Base-by-base conservation (phyloP, 2,797 vertebrate species). In the Chrosomus eos region DNA sequence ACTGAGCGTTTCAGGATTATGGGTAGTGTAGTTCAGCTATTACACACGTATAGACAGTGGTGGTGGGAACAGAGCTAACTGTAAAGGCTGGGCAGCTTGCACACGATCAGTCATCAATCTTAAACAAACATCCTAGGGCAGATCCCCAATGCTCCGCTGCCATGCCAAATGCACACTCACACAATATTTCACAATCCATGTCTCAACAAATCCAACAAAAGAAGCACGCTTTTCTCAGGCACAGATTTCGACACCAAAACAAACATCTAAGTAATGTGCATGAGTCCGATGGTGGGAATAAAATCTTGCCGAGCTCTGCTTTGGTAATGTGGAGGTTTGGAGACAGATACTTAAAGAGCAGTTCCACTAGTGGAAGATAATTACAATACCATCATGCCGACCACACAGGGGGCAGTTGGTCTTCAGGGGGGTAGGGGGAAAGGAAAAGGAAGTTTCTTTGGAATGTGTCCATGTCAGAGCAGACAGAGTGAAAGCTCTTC, bases 41-140 rank as follows among this genome's bases (percentile, higher is more conserved):
- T 36, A 53, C 28, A 62, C n/a, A 45, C 0, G 5, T 33, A 26
- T 7, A n/a, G 21, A 6, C 8, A n/a, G 26, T 51, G 26, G 55
- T 82, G 62, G 74, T 51, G 7, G 36, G 82, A 78, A 79, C 43
- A 28, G 14, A 76, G 36, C 18, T n/a, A 55, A 70, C 62, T 74
- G 14, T 60, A 76, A 80, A 48, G 31, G 76, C 31, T 72, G 51
- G 40, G 70, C 16, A 53, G 38, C 48, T 88, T 86, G 71, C 71
- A 78, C 36, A 81, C 31, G 72, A 87, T 71, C 58, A 62, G 82
- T 13, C 31, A 26, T 48, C 40, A 48, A 85, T 85, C 84, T 83
- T 68, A 78, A 83, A 83, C 85, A 90, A 91, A 91, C 90, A 88
- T 87, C 86, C 85, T 85, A 83, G 82, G 53, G 18, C 28, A 26